A percentile compares a stretch with the other conserved stretches of the same genome.
phyloP scores from a whole-genome alignment of 2,113 vertebrate genomes.

The Rhineura floridana region DNA sequence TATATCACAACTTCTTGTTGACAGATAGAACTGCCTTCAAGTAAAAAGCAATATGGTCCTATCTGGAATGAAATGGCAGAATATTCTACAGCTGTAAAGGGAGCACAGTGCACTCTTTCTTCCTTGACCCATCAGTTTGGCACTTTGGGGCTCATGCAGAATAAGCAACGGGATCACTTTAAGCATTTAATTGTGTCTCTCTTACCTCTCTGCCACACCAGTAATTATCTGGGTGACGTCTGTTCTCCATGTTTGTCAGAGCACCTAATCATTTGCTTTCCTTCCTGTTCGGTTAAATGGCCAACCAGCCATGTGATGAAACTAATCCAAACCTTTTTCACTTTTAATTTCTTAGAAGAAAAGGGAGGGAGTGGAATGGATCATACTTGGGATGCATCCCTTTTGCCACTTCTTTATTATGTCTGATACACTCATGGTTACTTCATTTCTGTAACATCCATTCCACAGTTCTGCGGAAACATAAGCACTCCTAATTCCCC shows the following conservation, averaged over 20 bases:
- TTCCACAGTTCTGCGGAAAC: not conserved
- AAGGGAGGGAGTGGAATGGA: not conserved
- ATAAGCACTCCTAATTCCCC: not conserved
- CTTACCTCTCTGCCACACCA: not conserved
- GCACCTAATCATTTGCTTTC: not conserved
- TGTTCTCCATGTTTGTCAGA: not conserved
- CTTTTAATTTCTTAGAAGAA: not conserved
- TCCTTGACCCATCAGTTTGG: not conserved
- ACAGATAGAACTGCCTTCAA: slow-evolving; percentile 21
- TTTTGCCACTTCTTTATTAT: not conserved
- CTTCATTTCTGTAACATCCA: not conserved
- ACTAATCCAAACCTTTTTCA: not conserved
- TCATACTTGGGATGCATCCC: not conserved
- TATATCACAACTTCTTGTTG: slow-evolving; percentile 32
- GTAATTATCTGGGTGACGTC: not conserved
- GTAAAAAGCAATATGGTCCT: not conserved
- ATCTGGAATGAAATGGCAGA: not conserved
- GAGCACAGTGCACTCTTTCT: not conserved
- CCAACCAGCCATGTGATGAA: no score
- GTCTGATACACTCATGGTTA: not conserved
- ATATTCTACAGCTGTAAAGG: not conserved
- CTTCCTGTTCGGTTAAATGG: not conserved
- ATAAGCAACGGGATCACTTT: not conserved
- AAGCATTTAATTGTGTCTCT: not conserved
- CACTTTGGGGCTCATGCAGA: not conserved